These are phyloP conservation scores for Rhinella marina DNA, from an alignment of 2,797 vertebrate genomes.

Conservation along the genomic window DNA sequence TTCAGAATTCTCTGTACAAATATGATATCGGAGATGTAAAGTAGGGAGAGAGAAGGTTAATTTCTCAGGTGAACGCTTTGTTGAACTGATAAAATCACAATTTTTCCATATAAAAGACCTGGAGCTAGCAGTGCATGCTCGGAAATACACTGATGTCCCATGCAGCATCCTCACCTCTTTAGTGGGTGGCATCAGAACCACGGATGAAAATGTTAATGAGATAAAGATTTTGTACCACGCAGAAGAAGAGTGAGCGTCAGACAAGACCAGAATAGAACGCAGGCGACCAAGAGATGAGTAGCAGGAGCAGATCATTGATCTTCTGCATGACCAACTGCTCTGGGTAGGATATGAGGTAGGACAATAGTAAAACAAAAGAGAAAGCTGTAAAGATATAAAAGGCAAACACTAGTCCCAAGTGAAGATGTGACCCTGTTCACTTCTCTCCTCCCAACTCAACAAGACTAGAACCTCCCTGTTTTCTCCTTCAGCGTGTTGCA, in stretches of 20 bases:
- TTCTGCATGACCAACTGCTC: neutral
- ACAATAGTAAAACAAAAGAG: conserved; percentile 22
- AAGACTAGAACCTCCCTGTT: conserved; percentile 8
- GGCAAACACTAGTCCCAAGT: conserved; percentile 20
- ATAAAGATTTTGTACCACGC: conserved; percentile 16
- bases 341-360: neutral
- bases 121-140: neutral
- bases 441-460: conserved; percentile 27
- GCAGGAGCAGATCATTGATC: neutral
- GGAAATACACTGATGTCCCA: neutral
- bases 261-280: conserved; percentile 24
- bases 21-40: too few species aligned
- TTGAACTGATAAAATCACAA: neutral
- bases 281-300: neutral
- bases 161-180: neutral
- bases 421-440: conserved; percentile 11
- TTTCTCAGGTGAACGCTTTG: neutral
- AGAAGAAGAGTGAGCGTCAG: neutral
- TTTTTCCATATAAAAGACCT: neutral
- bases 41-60: neutral
- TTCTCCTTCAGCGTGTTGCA: conserved; percentile 22
- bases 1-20: neutral
- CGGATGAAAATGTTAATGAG: conserved; percentile 41
- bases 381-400: conserved; percentile 18
- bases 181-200: neutral